Base-by-base conservation (phyloP, 2,888 invertebrate genomes). In the Amorpha juglandis region DNA sequence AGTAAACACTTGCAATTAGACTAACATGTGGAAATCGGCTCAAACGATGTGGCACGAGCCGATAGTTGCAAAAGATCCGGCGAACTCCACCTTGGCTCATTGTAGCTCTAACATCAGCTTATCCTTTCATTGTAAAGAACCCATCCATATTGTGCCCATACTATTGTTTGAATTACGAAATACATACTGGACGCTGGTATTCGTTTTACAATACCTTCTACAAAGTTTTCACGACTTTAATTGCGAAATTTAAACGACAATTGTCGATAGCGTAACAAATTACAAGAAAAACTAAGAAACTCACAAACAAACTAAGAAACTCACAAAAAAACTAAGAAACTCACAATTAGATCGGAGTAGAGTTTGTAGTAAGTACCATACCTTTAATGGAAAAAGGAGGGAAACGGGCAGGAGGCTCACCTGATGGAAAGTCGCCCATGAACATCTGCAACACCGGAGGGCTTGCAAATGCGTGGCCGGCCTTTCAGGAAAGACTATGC, bases 51-150 rank as follows among this genome's bases (percentile, higher is more conserved):
- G 66, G 66, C 73, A 77, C 78, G 80, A 78, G 71, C 73, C 68
- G 68, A 74, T 74, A 73, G 72, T 91, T 90, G 87, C 91, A 86
- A 88, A 83, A 92, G 89, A 88, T 91, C 89, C 90, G 89, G 79
- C 74, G 71, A 73, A 70, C 69, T 70, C 78, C 73, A 76, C 74
- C 81, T 77, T 75, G 69, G 71, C 65, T 78, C 71, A 83, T 86
- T 82, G 82, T 83, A 76, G 74, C 72, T 76, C 78, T 67, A 73
- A 74, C 77, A 71, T 73, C n/a, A n/a, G n/a, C 74, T 68, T 66
- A 66, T 68, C 68, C 63, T 65, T 69, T 75, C 70, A 78, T 78
- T 75, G 77, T 76, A 68, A 52, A 66, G 19, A 66, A 53, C 8
- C 42, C 52, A 38, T 63, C 62, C 63, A 62, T 48, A 52, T 55